Conservation (phyloP, 1,140 invertebrate genomes). For the Pseudobourletiella spinata region DNA sequence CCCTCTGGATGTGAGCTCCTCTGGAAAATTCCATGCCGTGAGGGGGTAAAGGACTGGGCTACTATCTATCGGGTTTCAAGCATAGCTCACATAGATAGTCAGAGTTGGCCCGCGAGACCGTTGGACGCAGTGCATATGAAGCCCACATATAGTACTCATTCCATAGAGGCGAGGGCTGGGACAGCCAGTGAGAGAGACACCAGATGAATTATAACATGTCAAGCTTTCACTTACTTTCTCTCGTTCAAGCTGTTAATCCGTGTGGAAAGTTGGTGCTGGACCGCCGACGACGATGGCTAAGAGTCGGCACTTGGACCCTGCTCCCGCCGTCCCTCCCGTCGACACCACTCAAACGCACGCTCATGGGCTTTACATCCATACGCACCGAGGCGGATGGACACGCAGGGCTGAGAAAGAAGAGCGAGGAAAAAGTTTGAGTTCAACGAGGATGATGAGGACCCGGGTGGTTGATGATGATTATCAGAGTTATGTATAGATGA, state of each 20-base stretch:
- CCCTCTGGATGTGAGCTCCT: no score
- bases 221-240: conserved; percentile 6
- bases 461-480: no score
- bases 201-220: conserved; percentile 2
- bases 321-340: neutral
- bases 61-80: no score
- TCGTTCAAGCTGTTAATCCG: neutral
- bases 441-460: no score
- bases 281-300: neutral
- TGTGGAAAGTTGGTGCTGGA: neutral
- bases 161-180: neutral
- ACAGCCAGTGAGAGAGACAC: neutral
- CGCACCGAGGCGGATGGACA: neutral
- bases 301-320: neutral
- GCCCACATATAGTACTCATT: neutral
- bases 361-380: neutral
- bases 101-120: neutral
- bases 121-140: neutral
- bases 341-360: neutral
- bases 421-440: no score
- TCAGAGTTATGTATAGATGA: no score
- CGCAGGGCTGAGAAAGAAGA: neutral
- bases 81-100: no score
- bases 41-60: no score
- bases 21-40: no score